Evolutionary conservation across 2,888 invertebrate species (phyloP).

Genomic region (Phengaris arion): DNA sequence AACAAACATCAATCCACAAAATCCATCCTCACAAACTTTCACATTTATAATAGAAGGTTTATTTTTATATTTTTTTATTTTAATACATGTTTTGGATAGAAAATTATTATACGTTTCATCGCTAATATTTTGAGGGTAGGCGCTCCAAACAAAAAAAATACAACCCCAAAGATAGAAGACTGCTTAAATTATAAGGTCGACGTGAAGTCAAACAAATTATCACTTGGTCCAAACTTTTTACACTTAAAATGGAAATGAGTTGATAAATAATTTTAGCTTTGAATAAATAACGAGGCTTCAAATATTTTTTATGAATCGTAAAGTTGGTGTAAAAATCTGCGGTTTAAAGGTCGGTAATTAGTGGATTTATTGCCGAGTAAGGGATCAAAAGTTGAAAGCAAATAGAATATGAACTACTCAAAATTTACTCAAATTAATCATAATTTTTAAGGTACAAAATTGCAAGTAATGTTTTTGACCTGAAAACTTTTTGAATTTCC

Average conservation of each 20-base stretch:
- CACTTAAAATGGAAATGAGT: slow-evolving; percentile 26
- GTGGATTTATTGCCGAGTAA: neutral
- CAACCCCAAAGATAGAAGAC: neutral
- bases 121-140: neutral
- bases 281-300: slow-evolving; percentile 17
- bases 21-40: too few species aligned
- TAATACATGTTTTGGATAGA: too few species aligned
- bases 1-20: too few species aligned
- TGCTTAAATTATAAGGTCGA: slow-evolving; percentile 16
- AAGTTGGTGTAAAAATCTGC: neutral
- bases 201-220: slow-evolving; percentile 24
- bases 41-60: too few species aligned
- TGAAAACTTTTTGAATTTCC: neutral
- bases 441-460: neutral
- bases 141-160: neutral
- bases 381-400: neutral
- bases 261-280: slow-evolving; percentile 20
- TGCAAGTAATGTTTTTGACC: neutral
- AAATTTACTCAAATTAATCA: neutral
- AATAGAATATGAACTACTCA: neutral
- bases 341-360: slow-evolving; percentile 13
- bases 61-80: too few species aligned
- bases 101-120: too few species aligned
- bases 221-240: slow-evolving; percentile 4
- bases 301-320: slow-evolving; percentile 26